Evolutionary conservation across 2,888 invertebrate species (phyloP).

Genomic region (Kuschelorhynchus macadamiae): DNA sequence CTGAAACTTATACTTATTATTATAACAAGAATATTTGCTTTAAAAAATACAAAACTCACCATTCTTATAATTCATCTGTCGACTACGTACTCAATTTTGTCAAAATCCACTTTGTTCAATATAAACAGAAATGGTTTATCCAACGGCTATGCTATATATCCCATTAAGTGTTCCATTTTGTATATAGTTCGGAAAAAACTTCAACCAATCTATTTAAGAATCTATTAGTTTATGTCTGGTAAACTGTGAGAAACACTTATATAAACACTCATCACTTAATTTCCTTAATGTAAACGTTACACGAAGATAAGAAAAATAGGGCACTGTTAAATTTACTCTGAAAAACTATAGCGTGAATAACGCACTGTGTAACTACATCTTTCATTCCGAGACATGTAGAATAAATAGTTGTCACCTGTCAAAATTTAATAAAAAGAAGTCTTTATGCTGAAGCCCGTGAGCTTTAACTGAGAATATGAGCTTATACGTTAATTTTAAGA

Average conservation of each 20-base stretch:
- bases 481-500: slow-evolving; percentile 20
- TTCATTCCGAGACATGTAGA: background rate
- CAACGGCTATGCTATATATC: slow-evolving; percentile 36
- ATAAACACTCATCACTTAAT: slow-evolving; percentile 39
- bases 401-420: slow-evolving; percentile 12
- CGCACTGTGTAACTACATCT: background rate
- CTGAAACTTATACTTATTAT: too few relatives aligned
- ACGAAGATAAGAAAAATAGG: slow-evolving; percentile 22
- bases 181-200: slow-evolving; percentile 24
- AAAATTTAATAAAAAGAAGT: slow-evolving; percentile 32
- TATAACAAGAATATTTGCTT: too few relatives aligned
- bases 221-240: slow-evolving; percentile 29
- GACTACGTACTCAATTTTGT: background rate
- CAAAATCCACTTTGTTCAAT: background rate
- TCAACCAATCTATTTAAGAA: slow-evolving; percentile 31
- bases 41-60: background rate
- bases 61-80: background rate
- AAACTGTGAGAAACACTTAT: slow-evolving; percentile 47
- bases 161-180: slow-evolving; percentile 36
- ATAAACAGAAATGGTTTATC: slow-evolving; percentile 24
- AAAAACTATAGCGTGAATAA: slow-evolving; percentile 1
- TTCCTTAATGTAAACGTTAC: slow-evolving; percentile 24
- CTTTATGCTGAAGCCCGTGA: slow-evolving; percentile 40
- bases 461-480: slow-evolving; percentile 34
- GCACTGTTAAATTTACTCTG: slow-evolving; percentile 23